Evolutionary conservation across 2,113 vertebrate species (phyloP).

Genomic region (Neolamprologus sp.): DNA sequence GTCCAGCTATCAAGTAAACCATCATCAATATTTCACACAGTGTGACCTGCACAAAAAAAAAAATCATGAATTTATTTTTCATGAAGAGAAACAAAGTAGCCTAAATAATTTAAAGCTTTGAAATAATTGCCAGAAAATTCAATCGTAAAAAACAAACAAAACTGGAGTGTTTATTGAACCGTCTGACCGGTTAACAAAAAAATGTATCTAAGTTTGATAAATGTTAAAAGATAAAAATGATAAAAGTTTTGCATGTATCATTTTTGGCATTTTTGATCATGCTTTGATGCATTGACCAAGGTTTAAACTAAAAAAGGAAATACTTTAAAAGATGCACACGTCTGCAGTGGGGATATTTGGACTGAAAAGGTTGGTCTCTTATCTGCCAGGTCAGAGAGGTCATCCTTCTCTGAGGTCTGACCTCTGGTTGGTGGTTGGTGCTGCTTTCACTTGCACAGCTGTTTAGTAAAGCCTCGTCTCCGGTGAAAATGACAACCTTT

Average conservation of each 20-base stretch:
- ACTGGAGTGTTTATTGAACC: background rate
- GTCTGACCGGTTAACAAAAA: background rate
- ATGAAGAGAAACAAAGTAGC: background rate
- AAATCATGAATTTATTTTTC: background rate
- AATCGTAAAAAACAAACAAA: background rate
- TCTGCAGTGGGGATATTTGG: background rate
- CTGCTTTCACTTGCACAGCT: background rate
- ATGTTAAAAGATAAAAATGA: too few species aligned
- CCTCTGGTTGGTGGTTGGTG: background rate
- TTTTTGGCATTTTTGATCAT: background rate
- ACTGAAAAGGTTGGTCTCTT: accelerated
- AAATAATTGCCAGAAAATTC: background rate
- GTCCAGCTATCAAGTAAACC: background rate
- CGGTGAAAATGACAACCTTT: background rate
- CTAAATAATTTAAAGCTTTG: background rate
- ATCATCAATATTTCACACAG: background rate
- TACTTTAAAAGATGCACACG: background rate
- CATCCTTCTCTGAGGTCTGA: background rate
- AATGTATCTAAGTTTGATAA: background rate
- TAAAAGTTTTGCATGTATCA: background rate
- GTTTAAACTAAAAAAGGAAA: background rate
- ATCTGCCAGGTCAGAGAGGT: background rate
- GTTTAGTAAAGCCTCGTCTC: background rate
- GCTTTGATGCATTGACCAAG: background rate
- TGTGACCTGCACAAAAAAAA: background rate